A percentile compares a stretch with the other conserved stretches of the same genome.
These are phyloP conservation scores for Podargus strigoides DNA, from an alignment of 2,797 vertebrate genomes.

Conservation along the genomic window DNA sequence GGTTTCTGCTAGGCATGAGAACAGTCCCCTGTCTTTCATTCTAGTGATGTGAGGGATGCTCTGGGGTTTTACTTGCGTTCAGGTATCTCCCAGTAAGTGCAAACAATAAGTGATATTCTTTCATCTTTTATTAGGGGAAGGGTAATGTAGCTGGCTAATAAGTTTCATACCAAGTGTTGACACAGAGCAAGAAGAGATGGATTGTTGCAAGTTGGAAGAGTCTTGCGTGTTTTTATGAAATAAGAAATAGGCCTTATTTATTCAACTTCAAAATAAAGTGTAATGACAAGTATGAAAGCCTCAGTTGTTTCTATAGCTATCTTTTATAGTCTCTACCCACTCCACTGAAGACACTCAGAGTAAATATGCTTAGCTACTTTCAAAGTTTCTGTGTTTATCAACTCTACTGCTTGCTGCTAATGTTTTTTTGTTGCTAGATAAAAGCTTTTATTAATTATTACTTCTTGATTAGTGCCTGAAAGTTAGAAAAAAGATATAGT, in stretches of 20 bases:
- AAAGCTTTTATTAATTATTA: not conserved
- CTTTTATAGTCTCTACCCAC: not conserved
- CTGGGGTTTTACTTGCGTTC: not conserved
- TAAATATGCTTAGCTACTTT: not conserved
- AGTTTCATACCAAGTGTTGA: not conserved
- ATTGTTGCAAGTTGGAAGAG: accelerated
- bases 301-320: not conserved
- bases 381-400: not conserved
- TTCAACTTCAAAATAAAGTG: not conserved
- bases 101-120: not conserved
- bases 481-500: not conserved
- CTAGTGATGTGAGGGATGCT: not conserved
- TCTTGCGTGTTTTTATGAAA: not conserved
- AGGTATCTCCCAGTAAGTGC: not conserved
- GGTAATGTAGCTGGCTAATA: not conserved
- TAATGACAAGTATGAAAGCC: not conserved
- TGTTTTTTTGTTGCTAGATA: not conserved
- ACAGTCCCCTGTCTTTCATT: not conserved
- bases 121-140: not conserved
- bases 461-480: not conserved
- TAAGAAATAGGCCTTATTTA: not conserved
- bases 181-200: not conserved
- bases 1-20: not conserved
- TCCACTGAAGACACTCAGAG: not conserved
- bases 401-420: not conserved